Evolutionary conservation across 2,113 vertebrate species (phyloP), one percentile per base, ranked within the genome.

Genomic region (Zonotrichia leucophrys): DNA sequence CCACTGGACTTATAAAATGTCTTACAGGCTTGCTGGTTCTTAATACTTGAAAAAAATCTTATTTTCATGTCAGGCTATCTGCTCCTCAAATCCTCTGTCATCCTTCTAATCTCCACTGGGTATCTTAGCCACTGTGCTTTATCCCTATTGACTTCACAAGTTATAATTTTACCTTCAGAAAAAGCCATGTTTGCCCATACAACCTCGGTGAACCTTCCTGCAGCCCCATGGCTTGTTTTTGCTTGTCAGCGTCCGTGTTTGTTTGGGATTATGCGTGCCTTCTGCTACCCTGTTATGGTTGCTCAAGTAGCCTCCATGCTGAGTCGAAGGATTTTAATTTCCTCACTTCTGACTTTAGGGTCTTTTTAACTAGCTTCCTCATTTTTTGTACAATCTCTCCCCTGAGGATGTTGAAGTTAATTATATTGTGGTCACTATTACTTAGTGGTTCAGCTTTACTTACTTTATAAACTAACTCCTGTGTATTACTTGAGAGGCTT

Each of bases 341-440:
- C 96, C 97, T 97, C 83, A 90, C 96, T 97, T 95, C 69, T 92
- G 81, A 96, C 95, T 95, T 97, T 84, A 97, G 96, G 96, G 96
- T 89, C 96, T 95, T 97, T 97, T 97, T 97, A 97, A 97, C 96
- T 97, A 95, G 96, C 96, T 97, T 97, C 95, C 96, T 97, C 95
- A 83, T 92, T 93, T 94, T 92, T 91, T 89, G 90, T 93, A 80
- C 90, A 91, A 96, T 96, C 80, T 93, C 35, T 96, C 96, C 96
- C 94, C 95, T 74, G 94, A 96, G 97, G 96, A 95, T 95, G 75
- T 86, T 97, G 95, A 95, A 97, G 88, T 95, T 96, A 97, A 97
- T 97, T 97, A 97, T 95, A 95, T 88, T 96, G 97, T 97, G 97
- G 97, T 95, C 97, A 96, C 92, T 97, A 95, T 95, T 94, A 97